These are phyloP conservation scores for Phoxinus phoxinus DNA, from an alignment of 2,113 vertebrate genomes.

Conservation along the genomic window DNA sequence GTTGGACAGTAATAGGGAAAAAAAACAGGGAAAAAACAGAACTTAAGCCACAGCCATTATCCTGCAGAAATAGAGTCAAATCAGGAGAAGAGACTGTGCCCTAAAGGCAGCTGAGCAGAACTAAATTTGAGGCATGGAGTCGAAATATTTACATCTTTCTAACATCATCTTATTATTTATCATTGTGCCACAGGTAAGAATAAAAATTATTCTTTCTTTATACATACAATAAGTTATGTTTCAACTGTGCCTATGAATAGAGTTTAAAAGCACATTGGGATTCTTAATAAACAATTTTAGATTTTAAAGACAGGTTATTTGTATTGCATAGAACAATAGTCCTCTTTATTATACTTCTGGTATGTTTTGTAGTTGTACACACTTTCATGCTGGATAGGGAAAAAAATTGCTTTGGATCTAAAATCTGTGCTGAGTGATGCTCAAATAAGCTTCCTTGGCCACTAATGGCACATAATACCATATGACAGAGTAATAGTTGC, in stretches of 20 bases:
- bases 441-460: slow-evolving; percentile 68
- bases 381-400: slow-evolving; percentile 71
- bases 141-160: slow-evolving; percentile 56
- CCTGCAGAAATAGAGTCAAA: slow-evolving; percentile 64
- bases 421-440: slow-evolving; percentile 78
- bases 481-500: slow-evolving; percentile 63
- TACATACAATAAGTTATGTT: neutral
- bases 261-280: neutral
- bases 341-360: neutral
- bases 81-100: slow-evolving; percentile 55
- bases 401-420: slow-evolving; percentile 67
- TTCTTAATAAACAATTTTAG: neutral
- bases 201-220: neutral
- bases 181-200: slow-evolving; percentile 67
- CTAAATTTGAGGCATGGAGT: slow-evolving; percentile 56
- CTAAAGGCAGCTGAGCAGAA: slow-evolving; percentile 59
- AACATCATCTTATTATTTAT: slow-evolving; percentile 62
- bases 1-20: slow-evolving; percentile 58
- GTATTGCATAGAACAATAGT: neutral
- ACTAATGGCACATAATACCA: slow-evolving; percentile 46
- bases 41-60: slow-evolving; percentile 58
- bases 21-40: slow-evolving; percentile 4
- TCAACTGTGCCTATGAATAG: neutral
- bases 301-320: neutral
- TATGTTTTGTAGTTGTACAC: slow-evolving; percentile 27